Evolutionary conservation across 2,888 invertebrate genomes (phyloP).

Genomic region (Steinernema hermaphroditum): DNA sequence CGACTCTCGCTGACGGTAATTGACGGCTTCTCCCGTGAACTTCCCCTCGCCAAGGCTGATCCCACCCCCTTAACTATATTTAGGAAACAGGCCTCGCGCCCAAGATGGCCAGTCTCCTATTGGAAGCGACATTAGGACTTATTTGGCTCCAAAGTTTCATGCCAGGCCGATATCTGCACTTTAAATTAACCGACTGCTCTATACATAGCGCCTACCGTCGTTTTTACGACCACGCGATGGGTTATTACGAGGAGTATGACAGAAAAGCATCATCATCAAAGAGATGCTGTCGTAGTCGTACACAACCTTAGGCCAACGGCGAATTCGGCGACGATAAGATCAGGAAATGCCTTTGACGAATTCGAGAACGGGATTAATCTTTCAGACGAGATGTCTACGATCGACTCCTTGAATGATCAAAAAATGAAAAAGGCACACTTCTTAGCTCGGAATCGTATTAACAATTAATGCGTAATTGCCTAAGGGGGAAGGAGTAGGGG

Average conservation of each 20-base stretch:
- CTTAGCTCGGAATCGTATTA: neutral
- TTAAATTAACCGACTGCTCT: too few relatives aligned
- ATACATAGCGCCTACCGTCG: too few relatives aligned
- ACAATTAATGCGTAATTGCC: conserved; percentile 22
- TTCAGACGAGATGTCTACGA: neutral
- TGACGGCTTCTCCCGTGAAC: conserved; percentile 20
- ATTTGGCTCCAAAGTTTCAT: too few relatives aligned
- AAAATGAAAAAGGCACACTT: neutral
- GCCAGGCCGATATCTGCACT: too few relatives aligned
- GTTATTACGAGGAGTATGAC: too few relatives aligned
- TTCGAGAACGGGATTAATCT: neutral
- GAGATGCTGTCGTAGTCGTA: too few relatives aligned
- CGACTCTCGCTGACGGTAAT: conserved; percentile 23
- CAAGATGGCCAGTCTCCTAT: neutral
- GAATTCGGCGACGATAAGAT: too few relatives aligned
- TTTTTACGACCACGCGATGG: too few relatives aligned
- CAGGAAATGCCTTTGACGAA: neutral
- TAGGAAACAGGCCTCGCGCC: conserved; percentile 15
- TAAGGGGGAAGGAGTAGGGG: neutral
- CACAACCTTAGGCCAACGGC: too few relatives aligned
- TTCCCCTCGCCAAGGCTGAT: neutral
- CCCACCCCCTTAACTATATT: conserved; percentile 8
- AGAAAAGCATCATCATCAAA: too few relatives aligned
- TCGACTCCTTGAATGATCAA: neutral
- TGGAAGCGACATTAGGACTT: too few relatives aligned